Conservation (phyloP, 2,113 vertebrate species). For the Tachuris rubrigastra region DNA sequence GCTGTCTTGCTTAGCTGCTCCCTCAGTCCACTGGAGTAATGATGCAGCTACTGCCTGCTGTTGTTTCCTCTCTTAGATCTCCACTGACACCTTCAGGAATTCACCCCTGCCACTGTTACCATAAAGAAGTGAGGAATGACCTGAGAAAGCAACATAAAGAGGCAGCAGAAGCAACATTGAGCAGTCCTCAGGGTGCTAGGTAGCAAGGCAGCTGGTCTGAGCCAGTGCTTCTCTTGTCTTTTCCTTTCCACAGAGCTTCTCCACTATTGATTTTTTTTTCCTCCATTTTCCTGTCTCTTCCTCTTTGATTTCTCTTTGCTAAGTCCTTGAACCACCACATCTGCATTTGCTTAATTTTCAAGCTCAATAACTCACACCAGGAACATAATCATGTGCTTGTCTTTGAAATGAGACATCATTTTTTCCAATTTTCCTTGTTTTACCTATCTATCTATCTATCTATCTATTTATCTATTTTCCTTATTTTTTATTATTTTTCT, state of each 20-base stretch:
- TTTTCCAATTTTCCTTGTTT: background rate
- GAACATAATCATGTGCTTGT: background rate
- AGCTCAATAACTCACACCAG: background rate
- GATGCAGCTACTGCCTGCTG: accelerated
- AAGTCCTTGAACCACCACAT: background rate
- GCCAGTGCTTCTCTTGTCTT: background rate
- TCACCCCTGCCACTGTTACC: background rate
- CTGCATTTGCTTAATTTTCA: background rate
- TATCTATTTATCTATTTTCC: background rate
- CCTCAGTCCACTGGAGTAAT: background rate
- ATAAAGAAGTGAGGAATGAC: background rate
- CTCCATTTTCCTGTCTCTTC: background rate
- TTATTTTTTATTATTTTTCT: background rate
- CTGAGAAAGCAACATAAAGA: background rate
- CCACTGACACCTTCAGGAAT: background rate
- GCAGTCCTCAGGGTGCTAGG: background rate
- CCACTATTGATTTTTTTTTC: background rate
- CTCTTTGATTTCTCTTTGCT: background rate
- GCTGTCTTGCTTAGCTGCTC: background rate
- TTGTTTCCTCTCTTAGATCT: background rate
- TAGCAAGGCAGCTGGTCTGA: background rate
- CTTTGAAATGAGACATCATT: background rate
- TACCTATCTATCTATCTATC: background rate
- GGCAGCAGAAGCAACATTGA: background rate
- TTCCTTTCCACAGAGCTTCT: background rate